Percentiles rank a stretch among this genome's conserved stretches.
Evolutionary conservation across 2,113 vertebrate genomes (phyloP).

Genomic region (Dipodomys spectabilis): DNA sequence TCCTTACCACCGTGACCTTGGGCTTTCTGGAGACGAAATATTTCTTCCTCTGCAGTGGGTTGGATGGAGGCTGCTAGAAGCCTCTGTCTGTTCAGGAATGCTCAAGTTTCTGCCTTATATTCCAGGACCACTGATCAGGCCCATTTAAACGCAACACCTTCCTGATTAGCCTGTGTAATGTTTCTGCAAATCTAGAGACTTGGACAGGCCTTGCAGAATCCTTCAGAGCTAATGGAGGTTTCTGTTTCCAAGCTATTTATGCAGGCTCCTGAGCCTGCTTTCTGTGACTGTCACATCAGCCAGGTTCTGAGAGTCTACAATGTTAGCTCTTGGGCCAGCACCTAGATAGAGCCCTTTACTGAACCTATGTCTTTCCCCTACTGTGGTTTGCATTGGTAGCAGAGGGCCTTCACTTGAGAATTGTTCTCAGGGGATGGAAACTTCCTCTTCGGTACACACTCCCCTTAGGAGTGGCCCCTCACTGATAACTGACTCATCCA

Average conservation of each 20-base stretch:
- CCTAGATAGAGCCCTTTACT: neutral
- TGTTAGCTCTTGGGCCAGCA: neutral
- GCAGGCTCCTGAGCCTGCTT: neutral
- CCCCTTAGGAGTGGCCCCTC: neutral
- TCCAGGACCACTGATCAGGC: neutral
- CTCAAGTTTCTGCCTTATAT: neutral
- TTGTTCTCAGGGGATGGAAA: neutral
- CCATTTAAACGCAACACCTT: neutral
- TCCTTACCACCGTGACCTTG: neutral
- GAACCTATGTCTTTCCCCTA: neutral
- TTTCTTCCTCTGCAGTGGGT: conserved; percentile 2
- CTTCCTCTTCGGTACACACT: neutral
- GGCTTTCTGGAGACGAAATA: conserved; percentile 6
- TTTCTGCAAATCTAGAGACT: neutral
- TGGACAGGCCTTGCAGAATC: neutral
- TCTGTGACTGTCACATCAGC: neutral
- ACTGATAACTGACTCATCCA: neutral
- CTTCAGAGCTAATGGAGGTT: neutral
- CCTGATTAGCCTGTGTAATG: neutral
- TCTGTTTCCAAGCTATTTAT: neutral
- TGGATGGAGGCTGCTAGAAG: neutral
- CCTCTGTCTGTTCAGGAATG: neutral
- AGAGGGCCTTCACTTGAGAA: neutral
- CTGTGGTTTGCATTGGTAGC: neutral
- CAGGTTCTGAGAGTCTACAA: neutral